Conservation (phyloP, 2,113 vertebrate genomes). For the Heliornis fulica region DNA sequence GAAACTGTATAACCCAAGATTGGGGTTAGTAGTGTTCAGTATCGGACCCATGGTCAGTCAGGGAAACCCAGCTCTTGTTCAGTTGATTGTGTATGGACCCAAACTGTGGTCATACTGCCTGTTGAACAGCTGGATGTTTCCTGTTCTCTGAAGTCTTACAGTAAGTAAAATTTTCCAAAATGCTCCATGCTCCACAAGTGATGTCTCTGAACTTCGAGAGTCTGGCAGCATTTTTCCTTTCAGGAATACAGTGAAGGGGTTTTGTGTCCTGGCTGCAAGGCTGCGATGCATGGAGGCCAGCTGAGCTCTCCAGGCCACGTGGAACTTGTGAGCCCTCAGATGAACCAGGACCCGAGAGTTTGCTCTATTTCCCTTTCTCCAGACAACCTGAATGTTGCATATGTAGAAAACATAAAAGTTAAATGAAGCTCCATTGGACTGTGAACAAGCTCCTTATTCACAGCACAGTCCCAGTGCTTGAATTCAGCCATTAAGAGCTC, state of each 20-base stretch:
- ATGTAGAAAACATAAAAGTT: neutral
- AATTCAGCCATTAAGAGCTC: neutral
- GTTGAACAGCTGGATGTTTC: neutral
- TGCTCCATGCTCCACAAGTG: neutral
- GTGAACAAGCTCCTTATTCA: neutral
- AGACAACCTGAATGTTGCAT: neutral
- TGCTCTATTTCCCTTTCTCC: neutral
- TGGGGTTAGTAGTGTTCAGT: neutral
- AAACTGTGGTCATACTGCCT: neutral
- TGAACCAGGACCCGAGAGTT: neutral
- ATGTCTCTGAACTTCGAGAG: neutral
- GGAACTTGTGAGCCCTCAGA: neutral
- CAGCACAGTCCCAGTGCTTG: neutral
- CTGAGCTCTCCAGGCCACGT: neutral
- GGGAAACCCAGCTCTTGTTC: neutral
- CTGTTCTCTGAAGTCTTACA: neutral
- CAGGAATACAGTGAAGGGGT: neutral
- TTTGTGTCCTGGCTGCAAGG: neutral
- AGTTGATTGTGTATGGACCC: neutral
- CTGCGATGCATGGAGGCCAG: rapidly evolving
- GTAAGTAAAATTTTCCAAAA: neutral
- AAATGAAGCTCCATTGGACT: neutral
- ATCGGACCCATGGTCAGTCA: neutral
- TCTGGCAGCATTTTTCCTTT: neutral
- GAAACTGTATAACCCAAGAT: rapidly evolving